phyloP scores from a whole-genome alignment of 2,888 invertebrate species.

The Xestia ashworthii region DNA sequence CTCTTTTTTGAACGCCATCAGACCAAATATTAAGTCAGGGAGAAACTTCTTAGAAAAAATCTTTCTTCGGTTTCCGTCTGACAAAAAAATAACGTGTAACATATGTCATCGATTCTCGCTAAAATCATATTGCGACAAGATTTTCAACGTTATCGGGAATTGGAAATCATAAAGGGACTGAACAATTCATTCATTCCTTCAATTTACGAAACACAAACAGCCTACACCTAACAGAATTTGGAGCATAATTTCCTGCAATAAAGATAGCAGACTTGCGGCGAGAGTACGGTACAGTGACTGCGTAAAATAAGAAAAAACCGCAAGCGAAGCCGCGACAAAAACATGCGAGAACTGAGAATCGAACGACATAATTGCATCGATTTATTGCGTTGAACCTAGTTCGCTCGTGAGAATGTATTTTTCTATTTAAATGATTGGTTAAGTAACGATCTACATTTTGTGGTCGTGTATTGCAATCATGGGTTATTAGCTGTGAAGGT shows the following conservation, averaged over 20 bases:
- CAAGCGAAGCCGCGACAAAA: slow-evolving; percentile 47
- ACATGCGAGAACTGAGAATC: slow-evolving; percentile 60
- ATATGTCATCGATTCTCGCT: not conserved
- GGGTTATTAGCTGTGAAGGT: slow-evolving; percentile 30
- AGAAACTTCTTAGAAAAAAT: not conserved
- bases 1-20: not conserved
- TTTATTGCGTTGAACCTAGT: slow-evolving; percentile 64
- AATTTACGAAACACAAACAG: slow-evolving; percentile 42
- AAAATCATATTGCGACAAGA: not conserved
- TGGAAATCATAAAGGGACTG: slow-evolving; percentile 16
- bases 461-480: slow-evolving; percentile 60
- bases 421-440: slow-evolving; percentile 70
- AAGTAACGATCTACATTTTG: slow-evolving; percentile 67
- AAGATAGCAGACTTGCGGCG: slow-evolving; percentile 61
- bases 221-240: slow-evolving; percentile 60
- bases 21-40: not conserved
- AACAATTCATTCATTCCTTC: slow-evolving; percentile 32
- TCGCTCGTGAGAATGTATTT: slow-evolving; percentile 71
- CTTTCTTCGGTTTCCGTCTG: not conserved
- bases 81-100: not conserved
- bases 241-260: slow-evolving; percentile 68
- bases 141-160: not conserved
- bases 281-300: slow-evolving; percentile 52
- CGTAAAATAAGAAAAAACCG: slow-evolving; percentile 53
- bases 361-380: slow-evolving; percentile 66